phyloP scores from a whole-genome alignment of 2,113 vertebrate species.

The Boulengeromyrus knoepffleri region DNA sequence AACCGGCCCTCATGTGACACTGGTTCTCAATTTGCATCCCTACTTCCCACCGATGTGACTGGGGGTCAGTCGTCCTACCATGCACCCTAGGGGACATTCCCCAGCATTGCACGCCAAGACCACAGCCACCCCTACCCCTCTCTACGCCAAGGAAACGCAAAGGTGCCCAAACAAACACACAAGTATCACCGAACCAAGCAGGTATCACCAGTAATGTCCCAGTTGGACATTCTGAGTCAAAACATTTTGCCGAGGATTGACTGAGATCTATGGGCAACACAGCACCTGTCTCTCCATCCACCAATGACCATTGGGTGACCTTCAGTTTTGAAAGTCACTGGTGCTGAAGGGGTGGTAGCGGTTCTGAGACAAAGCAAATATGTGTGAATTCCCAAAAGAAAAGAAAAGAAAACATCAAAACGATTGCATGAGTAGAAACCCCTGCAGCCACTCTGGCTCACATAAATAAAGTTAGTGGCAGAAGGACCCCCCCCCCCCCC shows the following conservation, averaged over 20 bases:
- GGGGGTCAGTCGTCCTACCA: neutral
- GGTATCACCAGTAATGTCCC: neutral
- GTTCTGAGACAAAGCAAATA: neutral
- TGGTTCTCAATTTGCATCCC: too few relatives aligned
- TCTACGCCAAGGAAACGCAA: neutral
- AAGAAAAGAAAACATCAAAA: neutral
- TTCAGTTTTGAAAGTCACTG: neutral
- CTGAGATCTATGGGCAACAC: neutral
- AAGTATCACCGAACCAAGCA: neutral
- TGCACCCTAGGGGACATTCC: neutral
- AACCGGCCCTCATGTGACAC: too few relatives aligned
- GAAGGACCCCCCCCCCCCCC: neutral
- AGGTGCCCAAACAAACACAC: neutral
- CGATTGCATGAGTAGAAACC: neutral
- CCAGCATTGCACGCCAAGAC: neutral
- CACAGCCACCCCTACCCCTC: neutral
- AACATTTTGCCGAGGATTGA: neutral
- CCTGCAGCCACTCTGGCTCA: neutral
- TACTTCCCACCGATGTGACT: neutral
- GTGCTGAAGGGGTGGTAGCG: neutral
- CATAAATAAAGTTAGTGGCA: neutral
- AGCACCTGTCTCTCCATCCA: neutral
- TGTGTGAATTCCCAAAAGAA: neutral
- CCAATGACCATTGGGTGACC: neutral
- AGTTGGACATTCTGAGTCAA: neutral